phyloP scores from a whole-genome alignment of 2,113 vertebrate species.

The Cacatua alba region DNA sequence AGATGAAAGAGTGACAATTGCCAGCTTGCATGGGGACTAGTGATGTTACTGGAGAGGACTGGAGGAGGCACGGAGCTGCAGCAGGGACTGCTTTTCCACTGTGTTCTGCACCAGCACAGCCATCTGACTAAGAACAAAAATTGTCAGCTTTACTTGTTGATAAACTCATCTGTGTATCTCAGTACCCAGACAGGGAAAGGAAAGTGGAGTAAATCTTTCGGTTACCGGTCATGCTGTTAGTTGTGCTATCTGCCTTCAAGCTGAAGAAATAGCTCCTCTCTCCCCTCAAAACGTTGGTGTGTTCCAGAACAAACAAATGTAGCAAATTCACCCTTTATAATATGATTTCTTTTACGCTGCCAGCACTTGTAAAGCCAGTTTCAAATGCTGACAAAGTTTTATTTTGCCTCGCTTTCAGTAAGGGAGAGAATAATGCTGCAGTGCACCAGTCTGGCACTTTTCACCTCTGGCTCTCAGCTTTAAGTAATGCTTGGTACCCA shows the following conservation, averaged over 20 bases:
- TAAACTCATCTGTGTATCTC: not conserved
- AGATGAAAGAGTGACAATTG: not conserved
- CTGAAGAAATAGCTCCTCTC: not conserved
- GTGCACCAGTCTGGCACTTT: not conserved
- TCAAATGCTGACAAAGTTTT: not conserved
- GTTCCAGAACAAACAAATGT: not conserved
- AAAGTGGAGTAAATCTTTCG: not conserved
- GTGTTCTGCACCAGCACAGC: not conserved
- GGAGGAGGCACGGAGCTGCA: not conserved
- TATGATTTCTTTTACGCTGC: not conserved
- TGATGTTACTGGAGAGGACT: not conserved
- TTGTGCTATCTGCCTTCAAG: not conserved
- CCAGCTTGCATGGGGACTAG: not conserved
- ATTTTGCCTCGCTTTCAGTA: not conserved
- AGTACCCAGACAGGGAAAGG: not conserved
- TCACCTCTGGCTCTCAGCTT: not conserved
- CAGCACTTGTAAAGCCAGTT: not conserved
- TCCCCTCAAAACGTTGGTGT: not conserved
- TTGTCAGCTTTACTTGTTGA: not conserved
- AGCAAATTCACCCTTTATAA: not conserved
- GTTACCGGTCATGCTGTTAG: not conserved
- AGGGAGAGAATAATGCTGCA: not conserved
- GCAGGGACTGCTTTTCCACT: not conserved
- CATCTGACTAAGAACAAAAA: not conserved
- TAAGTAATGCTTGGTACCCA: not conserved